phyloP scores from a whole-genome alignment of 30 jellyfish, hydroid and myxozoan genomes.

The Mastigias papua region DNA sequence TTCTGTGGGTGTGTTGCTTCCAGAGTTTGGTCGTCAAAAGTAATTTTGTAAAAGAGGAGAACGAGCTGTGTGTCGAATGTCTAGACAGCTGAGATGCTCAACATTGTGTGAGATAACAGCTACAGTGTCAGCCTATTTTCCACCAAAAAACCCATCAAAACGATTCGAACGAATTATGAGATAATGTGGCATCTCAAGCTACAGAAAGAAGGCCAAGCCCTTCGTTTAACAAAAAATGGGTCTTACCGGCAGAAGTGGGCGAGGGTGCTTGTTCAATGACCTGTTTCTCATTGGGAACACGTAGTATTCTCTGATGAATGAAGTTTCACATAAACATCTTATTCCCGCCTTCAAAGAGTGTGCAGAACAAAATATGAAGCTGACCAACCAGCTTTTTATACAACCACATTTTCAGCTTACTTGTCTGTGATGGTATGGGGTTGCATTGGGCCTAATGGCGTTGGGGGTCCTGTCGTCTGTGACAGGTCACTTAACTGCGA shows the following conservation, averaged over 20 bases:
- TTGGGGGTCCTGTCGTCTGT: slow-evolving; percentile 5
- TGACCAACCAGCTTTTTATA: background rate
- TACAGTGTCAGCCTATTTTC: background rate
- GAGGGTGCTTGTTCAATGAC: background rate
- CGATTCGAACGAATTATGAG: background rate
- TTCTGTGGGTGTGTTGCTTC: too few species aligned
- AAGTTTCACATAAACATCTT: background rate
- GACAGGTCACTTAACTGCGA: background rate
- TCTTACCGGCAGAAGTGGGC: background rate
- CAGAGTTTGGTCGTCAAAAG: too few species aligned
- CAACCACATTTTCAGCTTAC: background rate
- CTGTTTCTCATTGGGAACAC: background rate
- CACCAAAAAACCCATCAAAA: background rate
- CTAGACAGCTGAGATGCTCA: slow-evolving; percentile 25
- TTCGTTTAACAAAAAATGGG: background rate
- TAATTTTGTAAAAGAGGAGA: too few species aligned
- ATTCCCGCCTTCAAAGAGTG: background rate
- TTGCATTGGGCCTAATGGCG: background rate
- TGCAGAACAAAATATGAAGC: slow-evolving; percentile 17
- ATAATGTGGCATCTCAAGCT: background rate
- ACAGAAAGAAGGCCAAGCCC: background rate
- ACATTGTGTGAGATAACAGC: slow-evolving; percentile 15
- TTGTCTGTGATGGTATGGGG: slow-evolving; percentile 19
- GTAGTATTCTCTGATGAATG: slow-evolving; percentile 1
- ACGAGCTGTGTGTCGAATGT: slow-evolving; percentile 19